phyloP scores from a whole-genome alignment of 2,888 invertebrate genomes.

The Monoplex corrugatus region DNA sequence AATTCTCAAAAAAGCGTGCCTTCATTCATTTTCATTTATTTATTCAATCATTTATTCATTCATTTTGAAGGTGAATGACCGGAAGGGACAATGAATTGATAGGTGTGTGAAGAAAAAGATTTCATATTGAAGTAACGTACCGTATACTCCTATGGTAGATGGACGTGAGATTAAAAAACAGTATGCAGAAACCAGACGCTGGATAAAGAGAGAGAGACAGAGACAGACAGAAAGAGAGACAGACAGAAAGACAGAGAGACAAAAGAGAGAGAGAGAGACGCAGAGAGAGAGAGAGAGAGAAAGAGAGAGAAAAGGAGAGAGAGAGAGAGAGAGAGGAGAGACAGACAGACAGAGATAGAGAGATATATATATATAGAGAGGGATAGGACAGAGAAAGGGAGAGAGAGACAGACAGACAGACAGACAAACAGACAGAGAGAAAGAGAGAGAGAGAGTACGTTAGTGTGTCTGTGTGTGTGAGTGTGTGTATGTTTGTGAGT shows the following conservation, averaged over 20 bases:
- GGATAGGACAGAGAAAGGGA: no score
- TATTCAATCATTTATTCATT: background rate
- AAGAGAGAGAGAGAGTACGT: background rate
- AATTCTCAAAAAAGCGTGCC: no score
- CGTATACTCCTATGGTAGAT: no score
- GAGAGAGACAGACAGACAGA: background rate
- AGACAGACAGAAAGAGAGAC: background rate
- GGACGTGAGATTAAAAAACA: no score
- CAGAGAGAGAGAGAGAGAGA: conserved; percentile 30
- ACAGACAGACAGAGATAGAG: background rate
- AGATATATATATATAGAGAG: background rate
- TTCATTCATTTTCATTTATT: background rate
- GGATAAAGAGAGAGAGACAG: background rate
- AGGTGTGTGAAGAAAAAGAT: no score
- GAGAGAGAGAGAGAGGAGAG: background rate
- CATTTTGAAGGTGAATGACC: no score
- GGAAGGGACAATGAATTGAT: no score
- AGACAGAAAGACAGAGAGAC: background rate
- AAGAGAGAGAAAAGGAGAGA: background rate
- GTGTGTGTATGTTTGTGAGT: no score
- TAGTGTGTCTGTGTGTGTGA: background rate
- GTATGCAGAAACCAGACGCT: background rate
- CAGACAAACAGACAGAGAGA: background rate
- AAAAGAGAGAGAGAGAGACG: conserved; percentile 22
- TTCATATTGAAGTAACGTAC: no score